These are phyloP conservation scores for Agrochola litura DNA, from an alignment of 2,888 invertebrate species.

Conservation along the genomic window DNA sequence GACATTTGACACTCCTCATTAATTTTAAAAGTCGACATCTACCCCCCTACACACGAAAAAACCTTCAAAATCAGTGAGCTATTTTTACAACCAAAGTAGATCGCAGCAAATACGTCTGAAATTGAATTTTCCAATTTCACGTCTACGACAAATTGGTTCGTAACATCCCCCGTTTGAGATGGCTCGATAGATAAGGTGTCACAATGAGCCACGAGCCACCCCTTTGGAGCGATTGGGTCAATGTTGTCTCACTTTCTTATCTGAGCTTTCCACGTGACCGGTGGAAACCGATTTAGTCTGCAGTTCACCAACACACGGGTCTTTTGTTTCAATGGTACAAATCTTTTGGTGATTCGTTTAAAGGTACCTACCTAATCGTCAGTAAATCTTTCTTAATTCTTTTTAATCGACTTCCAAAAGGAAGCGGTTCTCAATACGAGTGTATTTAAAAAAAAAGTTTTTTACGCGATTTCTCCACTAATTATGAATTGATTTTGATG, in stretches of 20 bases:
- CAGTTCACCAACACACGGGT: not conserved
- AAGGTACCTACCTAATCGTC: too few species aligned
- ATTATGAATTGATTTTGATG: too few species aligned
- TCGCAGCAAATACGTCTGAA: conserved; percentile 40
- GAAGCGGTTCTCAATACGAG: too few species aligned
- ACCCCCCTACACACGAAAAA: not conserved
- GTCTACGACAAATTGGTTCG: conserved; percentile 73
- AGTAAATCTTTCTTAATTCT: not conserved
- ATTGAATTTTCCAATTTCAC: conserved; percentile 70
- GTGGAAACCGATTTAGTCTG: conserved; percentile 63
- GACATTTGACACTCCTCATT: not conserved
- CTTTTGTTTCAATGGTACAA: not conserved
- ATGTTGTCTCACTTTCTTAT: conserved; percentile 74
- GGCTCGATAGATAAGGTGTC: conserved; percentile 61
- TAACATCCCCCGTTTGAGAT: conserved; percentile 64
- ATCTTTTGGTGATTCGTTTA: not conserved
- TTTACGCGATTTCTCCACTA: too few species aligned
- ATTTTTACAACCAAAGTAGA: conserved; percentile 35
- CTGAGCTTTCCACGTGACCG: conserved; percentile 70
- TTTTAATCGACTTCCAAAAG: too few species aligned
- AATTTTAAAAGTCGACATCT: not conserved
- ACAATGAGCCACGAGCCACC: conserved; percentile 54
- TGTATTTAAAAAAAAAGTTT: too few species aligned
- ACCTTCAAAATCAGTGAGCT: conserved; percentile 10
- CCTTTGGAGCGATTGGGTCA: conserved; percentile 68